phyloP scores from a whole-genome alignment of 1,140 invertebrate species.

The Drosophila neocordata region DNA sequence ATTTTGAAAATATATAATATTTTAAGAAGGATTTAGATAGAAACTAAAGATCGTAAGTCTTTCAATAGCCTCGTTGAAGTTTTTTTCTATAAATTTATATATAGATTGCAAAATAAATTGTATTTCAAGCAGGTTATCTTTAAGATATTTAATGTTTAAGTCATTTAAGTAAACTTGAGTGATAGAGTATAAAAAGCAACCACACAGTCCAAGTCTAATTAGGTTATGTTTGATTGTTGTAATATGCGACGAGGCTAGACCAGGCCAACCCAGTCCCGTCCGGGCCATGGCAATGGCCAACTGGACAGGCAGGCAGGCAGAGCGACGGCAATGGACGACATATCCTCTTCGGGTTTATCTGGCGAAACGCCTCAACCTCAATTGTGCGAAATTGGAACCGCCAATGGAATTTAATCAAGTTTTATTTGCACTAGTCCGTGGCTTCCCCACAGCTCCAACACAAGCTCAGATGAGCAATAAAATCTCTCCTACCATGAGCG shows the following conservation, averaged over 20 bases:
- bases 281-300: not conserved
- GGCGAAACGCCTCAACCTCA: conserved; percentile 36
- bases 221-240: conserved; percentile 78
- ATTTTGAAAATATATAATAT: no score
- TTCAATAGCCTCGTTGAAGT: no score
- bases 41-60: no score
- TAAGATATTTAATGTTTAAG: not conserved
- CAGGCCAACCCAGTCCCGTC: not conserved
- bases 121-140: not conserved
- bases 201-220: conserved; percentile 48
- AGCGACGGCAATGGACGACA: not conserved
- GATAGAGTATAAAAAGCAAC: not conserved
- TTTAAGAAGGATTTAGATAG: no score
- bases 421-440: conserved; percentile 73
- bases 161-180: not conserved
- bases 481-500: conserved; percentile 50
- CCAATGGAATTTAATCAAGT: conserved; percentile 81
- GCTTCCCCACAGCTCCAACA: conserved; percentile 30
- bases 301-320: not conserved
- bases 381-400: conserved; percentile 62
- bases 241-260: conserved; percentile 43
- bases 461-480: conserved; percentile 68
- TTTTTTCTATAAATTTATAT: no score
- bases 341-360: conserved; percentile 21
- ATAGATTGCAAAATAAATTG: no score